These are phyloP conservation scores for Megaceryle maxima DNA, from an alignment of 2,113 vertebrate genomes.

Conservation along the genomic window DNA sequence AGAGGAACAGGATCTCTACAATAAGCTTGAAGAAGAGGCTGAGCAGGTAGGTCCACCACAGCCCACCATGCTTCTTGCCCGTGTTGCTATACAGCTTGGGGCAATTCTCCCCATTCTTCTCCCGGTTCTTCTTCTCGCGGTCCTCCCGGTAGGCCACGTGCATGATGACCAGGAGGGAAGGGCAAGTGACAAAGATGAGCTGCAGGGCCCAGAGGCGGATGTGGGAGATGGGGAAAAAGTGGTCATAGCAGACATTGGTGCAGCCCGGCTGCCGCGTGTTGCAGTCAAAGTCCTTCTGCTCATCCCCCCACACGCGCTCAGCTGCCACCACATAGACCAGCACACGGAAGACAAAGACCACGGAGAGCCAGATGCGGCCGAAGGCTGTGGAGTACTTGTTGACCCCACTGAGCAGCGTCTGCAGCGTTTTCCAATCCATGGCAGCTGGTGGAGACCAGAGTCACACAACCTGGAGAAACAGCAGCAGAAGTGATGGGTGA, in stretches of 20 bases:
- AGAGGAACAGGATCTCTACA: conserved; percentile 80
- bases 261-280: conserved; percentile 92
- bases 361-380: conserved; percentile 90
- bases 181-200: conserved; percentile 94
- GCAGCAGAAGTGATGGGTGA: background rate
- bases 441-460: background rate
- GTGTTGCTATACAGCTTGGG: conserved; percentile 76
- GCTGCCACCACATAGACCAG: conserved; percentile 92
- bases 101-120: conserved; percentile 77
- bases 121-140: conserved; percentile 75
- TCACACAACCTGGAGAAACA: background rate
- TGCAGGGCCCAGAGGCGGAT: conserved; percentile 94
- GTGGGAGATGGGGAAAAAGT: conserved; percentile 91
- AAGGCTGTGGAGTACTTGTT: conserved; percentile 93
- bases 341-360: conserved; percentile 91
- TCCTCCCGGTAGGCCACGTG: conserved; percentile 90
- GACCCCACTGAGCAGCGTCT: conserved; percentile 84
- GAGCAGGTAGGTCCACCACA: conserved; percentile 84
- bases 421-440: conserved; percentile 90
- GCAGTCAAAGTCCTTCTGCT: conserved; percentile 90
- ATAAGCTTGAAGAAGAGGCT: conserved; percentile 81
- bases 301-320: conserved; percentile 88
- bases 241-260: conserved; percentile 87
- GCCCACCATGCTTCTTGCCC: conserved; percentile 81
- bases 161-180: conserved; percentile 88